Evolutionary conservation across 92 coral and sea anemone species (phyloP).

Genomic region (Blastomussa wellsi): DNA sequence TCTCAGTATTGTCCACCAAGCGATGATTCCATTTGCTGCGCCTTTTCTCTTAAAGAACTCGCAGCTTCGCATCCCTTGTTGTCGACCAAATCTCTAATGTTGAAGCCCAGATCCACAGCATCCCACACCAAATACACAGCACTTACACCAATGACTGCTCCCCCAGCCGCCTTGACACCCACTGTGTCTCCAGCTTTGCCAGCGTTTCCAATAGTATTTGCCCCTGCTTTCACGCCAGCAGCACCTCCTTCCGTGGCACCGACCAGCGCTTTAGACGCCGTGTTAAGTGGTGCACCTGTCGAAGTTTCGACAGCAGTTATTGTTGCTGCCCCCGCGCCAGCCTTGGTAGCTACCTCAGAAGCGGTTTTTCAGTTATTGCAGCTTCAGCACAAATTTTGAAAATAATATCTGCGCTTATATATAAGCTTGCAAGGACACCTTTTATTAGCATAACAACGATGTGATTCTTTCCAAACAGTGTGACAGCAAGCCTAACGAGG

Average conservation of each 20-base stretch:
- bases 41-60: not conserved
- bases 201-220: not conserved
- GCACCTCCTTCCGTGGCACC: not conserved
- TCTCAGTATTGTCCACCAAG: not conserved
- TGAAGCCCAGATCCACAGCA: slow-evolving; percentile 25
- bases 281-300: not conserved
- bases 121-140: not conserved
- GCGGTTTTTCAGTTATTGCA: not conserved
- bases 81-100: slow-evolving; percentile 1
- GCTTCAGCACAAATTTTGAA: not conserved
- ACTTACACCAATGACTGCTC: not conserved
- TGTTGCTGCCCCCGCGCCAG: slow-evolving; percentile 13
- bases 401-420: not conserved
- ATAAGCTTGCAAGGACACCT: not conserved
- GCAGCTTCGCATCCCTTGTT: slow-evolving; percentile 3
- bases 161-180: not conserved
- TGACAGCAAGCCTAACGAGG: not conserved
- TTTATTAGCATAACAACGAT: not conserved
- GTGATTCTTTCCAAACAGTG: not conserved
- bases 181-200: not conserved
- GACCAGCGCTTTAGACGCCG: not conserved
- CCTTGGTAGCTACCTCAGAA: not conserved
- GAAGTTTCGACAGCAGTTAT: not conserved
- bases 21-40: not conserved
- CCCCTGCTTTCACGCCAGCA: slow-evolving; percentile 1